Evolutionary conservation across 2,888 invertebrate genomes (phyloP).

Genomic region (Thelaira solivaga): DNA sequence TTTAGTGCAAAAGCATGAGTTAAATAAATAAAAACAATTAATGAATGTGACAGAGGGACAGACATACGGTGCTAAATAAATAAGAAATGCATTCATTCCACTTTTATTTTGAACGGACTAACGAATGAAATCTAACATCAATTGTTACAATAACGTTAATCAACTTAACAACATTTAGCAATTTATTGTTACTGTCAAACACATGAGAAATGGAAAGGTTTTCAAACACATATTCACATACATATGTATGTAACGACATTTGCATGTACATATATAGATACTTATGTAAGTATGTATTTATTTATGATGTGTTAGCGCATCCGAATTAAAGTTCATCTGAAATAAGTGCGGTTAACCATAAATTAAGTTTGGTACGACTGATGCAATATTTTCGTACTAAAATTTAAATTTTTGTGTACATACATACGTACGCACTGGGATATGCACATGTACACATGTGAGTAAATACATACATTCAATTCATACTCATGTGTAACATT

Average conservation of each 20-base stretch:
- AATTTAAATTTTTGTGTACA: too few species aligned
- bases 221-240: not conserved
- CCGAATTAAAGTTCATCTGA: not conserved
- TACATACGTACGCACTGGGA: too few species aligned
- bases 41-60: slow-evolving; percentile 19
- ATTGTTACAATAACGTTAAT: slow-evolving; percentile 51
- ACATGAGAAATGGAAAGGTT: slow-evolving; percentile 18
- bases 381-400: slow-evolving; percentile 32
- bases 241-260: not conserved
- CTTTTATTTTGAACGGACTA: slow-evolving; percentile 20
- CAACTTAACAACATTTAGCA: slow-evolving; percentile 48
- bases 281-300: not conserved
- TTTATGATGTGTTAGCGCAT: too few species aligned
- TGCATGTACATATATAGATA: not conserved
- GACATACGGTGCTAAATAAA: slow-evolving; percentile 39
- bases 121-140: slow-evolving; percentile 46
- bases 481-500: too few species aligned
- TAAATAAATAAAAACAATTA: slow-evolving; percentile 14
- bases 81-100: slow-evolving; percentile 24
- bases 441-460: too few species aligned
- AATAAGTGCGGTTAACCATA: slow-evolving; percentile 3
- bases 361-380: slow-evolving; percentile 19
- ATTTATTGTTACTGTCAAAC: slow-evolving; percentile 40
- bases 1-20: slow-evolving; percentile 17
- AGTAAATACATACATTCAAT: too few species aligned